Evolutionary conservation across 2,113 vertebrate species (phyloP), one percentile per base, ranked within the genome.

Genomic region (Picathartes gymnocephalus): DNA sequence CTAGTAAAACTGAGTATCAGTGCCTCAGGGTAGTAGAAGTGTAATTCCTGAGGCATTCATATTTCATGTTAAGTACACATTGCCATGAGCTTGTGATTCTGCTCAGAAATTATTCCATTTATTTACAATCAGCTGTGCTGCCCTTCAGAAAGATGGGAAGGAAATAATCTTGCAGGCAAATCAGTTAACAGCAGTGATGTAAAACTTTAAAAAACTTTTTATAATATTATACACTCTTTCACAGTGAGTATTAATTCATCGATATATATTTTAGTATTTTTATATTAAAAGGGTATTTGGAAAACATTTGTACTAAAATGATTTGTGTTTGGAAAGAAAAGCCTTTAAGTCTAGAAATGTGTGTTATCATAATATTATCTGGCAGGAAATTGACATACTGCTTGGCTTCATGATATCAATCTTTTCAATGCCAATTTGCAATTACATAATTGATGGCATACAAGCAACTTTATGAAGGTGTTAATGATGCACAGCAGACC

Each of bases 401-500:
- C 11, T 81, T 86, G 86, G 27, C 73, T 61, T 91, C 0, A 0
- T 54, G n/a, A 37, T 69, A 87, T 81, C 77, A 71, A 31, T 80
- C 81, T 81, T 86, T 91, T 81, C 37, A 71, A 39, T 53, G 72
- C 21, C 60, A 87, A 40, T 80, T 90, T 88, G 22, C 33, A 85
- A 66, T 90, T 86, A 83, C 56, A 54, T 86, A 86, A 94, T 93
- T 95, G 83, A 92, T 81, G 78, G 68, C 56, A 88, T 45, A 61
- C 50, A 82, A 79, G 42, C 25, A 90, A 88, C 31, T 69, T 92
- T 73, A 81, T 90, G 79, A 94, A 91, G 61, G 45, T 88, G 79
- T 88, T 96, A 93, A 88, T 95, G 80, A 93, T 90, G 79, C 61
- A 86, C 60, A 81, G 35, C 76, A 95, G 42, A 80, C 64, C 54